Evolutionary conservation across 2,113 vertebrate genomes (phyloP), one percentile per base, ranked within the genome.

Genomic region (Gambusia holbrooki): DNA sequence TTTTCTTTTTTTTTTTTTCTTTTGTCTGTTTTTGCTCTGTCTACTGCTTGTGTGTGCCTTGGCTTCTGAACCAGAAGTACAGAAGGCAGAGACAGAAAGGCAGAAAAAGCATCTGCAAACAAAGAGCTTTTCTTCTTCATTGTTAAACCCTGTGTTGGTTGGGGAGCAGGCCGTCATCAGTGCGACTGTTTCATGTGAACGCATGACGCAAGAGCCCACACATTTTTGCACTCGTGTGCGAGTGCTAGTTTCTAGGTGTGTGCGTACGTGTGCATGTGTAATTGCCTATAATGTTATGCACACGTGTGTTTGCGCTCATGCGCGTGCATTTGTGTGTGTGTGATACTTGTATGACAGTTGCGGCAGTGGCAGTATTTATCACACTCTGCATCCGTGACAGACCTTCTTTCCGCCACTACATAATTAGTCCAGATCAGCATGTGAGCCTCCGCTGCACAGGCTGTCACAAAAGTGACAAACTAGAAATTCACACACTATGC

Each of bases 381-480:
- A 93, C 94, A 93, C 93, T 92, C 92, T 87, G 89, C 90, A 93
- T 93, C 90, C 87, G 85, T 94, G 94, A 94, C 93, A 95, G 94
- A 90, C 93, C 89, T 87, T 90, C 93, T 92, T 87, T 94, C 92
- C 92, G 78, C 90, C 90, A 92, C 92, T 94, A 88, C 92, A 93
- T 95, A 95, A 95, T 95, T 95, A 95, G 93, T 94, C 92, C 90
- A 93, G 93, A 94, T 95, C 94, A 94, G 92, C 93, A 94, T 92
- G 92, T 91, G 87, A 92, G 93, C 92, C 92, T 94, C 92, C 77
- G 79, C 91, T 94, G 94, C 93, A 91, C 90, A 89, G 83, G 88
- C 94, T 95, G 94, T 95, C 94, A 94, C 85, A 87, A 92, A 94
- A 93, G 91, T 95, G 94, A 94, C 94, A 95, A 94, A 93, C 92